These are phyloP conservation scores for Sphenopsis melanotis DNA, from an alignment of 2,797 vertebrate genomes.

Conservation along the genomic window DNA sequence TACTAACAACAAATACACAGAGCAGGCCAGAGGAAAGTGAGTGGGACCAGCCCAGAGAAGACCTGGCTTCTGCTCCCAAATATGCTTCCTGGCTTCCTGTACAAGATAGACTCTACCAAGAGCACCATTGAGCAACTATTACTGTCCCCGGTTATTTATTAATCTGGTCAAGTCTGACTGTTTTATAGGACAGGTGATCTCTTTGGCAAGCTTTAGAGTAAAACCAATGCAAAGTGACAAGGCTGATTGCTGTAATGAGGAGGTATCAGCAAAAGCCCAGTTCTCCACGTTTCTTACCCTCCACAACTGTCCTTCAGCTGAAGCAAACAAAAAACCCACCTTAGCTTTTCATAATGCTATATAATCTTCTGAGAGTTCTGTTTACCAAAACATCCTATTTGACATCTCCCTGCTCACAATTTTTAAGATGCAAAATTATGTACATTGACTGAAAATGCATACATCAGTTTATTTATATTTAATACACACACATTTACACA, in stretches of 20 bases:
- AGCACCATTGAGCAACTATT: background rate
- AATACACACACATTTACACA: background rate
- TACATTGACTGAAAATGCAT: constrained; percentile 54
- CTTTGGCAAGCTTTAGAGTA: background rate
- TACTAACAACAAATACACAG: background rate
- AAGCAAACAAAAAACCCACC: background rate
- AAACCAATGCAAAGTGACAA: background rate
- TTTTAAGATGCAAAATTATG: constrained; percentile 22
- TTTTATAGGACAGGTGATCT: background rate
- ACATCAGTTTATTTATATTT: background rate
- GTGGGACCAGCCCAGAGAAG: background rate
- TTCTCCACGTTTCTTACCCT: background rate
- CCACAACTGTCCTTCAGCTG: background rate
- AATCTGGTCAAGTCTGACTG: background rate
- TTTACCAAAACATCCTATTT: constrained; percentile 32
- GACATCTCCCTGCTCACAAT: background rate
- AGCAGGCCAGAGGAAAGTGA: background rate
- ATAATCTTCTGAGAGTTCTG: background rate
- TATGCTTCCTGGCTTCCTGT: background rate
- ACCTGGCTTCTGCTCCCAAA: background rate
- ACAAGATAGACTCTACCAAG: background rate
- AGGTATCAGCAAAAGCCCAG: background rate
- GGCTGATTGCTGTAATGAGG: background rate
- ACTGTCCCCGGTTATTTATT: background rate
- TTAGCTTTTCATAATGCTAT: background rate